Conservation (phyloP, 2,113 vertebrate genomes). For the Bombycilla garrulus region DNA sequence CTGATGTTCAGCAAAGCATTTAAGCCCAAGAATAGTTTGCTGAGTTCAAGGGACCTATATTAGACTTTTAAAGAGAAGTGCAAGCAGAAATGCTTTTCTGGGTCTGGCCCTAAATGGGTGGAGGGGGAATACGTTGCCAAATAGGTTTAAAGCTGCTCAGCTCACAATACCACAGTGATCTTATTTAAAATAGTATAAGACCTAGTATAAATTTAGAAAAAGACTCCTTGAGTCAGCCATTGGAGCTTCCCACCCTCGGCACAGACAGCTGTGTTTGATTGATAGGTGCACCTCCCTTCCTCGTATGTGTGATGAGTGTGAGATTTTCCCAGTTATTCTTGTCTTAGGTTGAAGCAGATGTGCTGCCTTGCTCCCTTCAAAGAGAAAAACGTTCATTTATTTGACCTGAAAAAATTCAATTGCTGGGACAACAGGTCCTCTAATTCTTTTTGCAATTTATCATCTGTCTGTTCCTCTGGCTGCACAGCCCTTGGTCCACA, state of each 20-base stretch:
- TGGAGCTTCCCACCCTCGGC: not conserved
- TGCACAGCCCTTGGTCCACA: not conserved
- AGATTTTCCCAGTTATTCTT: slow-evolving; percentile 35
- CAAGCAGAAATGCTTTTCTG: not conserved
- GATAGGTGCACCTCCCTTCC: not conserved
- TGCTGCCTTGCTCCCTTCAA: slow-evolving; percentile 33
- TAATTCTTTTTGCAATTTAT: slow-evolving; percentile 43
- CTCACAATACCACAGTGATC: not conserved
- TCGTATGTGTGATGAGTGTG: not conserved
- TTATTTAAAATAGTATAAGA: not conserved
- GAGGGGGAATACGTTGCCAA: not conserved
- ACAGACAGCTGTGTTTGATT: not conserved
- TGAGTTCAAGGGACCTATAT: not conserved
- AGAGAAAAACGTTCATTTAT: slow-evolving; percentile 16
- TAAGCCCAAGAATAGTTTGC: not conserved
- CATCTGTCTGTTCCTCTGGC: not conserved
- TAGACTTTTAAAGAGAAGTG: not conserved
- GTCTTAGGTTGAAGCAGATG: slow-evolving; percentile 39
- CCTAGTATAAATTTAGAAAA: not conserved
- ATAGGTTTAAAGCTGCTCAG: not conserved
- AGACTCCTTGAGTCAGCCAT: not conserved
- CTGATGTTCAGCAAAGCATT: not conserved
- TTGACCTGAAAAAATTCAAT: slow-evolving; percentile 40
- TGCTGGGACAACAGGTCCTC: slow-evolving; percentile 52
- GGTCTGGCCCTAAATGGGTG: not conserved